Conservation (phyloP, 2,113 vertebrate species). For the Aspiorhynchus laticeps region DNA sequence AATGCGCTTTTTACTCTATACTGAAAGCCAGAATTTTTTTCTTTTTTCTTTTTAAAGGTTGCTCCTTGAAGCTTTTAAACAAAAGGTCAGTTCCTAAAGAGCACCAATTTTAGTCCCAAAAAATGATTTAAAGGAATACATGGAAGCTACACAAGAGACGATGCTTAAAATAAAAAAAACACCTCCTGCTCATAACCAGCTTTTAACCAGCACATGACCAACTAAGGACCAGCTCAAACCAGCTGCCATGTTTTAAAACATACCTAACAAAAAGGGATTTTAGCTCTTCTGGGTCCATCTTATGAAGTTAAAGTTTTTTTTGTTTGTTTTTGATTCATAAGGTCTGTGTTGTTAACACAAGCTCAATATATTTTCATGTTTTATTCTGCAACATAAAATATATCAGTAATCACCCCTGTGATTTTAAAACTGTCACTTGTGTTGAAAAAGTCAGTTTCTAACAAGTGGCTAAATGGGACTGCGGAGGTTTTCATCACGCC, state of each 20-base stretch:
- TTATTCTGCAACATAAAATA: neutral
- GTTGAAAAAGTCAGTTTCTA: too few relatives aligned
- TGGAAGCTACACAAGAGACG: neutral
- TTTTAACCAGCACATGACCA: too few relatives aligned
- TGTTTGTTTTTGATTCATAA: neutral
- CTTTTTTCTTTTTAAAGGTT: neutral
- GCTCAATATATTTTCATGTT: neutral
- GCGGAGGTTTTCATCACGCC: neutral
- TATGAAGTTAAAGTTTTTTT: neutral
- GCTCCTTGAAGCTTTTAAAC: neutral
- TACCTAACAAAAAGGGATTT: neutral
- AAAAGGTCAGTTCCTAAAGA: slow-evolving; percentile 13
- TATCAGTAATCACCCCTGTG: neutral
- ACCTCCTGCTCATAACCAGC: too few relatives aligned
- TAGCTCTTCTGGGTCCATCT: neutral
- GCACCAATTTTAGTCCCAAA: neutral
- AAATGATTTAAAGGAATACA: neutral
- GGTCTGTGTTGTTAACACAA: neutral
- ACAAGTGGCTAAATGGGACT: too few relatives aligned
- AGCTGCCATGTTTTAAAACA: too few relatives aligned
- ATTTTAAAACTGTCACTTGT: neutral
- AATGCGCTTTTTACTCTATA: neutral
- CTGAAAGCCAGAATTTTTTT: neutral
- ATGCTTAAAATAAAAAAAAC: neutral
- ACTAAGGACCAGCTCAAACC: too few relatives aligned